A percentile compares a stretch with the other conserved stretches of the same genome.
phyloP scores from a whole-genome alignment of 2,888 invertebrate genomes.

The Lissonota sp. region DNA sequence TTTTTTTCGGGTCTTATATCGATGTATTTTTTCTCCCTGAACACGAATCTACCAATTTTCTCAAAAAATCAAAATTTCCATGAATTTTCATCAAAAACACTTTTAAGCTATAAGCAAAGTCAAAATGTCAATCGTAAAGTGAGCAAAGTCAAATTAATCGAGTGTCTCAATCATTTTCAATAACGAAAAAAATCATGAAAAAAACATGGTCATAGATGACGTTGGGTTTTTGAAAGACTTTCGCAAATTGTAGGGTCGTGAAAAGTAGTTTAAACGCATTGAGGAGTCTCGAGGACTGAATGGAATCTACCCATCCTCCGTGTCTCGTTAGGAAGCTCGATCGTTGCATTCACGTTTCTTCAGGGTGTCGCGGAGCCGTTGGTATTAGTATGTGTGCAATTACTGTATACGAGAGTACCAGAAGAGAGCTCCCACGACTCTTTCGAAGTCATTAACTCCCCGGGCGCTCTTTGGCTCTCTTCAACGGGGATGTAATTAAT shows the following conservation, averaged over 20 bases:
- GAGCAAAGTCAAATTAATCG: no score
- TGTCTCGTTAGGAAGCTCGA: background rate
- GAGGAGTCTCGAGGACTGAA: background rate
- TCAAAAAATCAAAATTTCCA: no score
- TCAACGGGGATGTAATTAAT: slow-evolving; percentile 48
- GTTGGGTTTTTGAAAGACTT: no score
- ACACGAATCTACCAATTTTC: no score
- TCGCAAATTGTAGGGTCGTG: background rate
- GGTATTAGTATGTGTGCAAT: slow-evolving; percentile 1
- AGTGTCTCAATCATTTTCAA: no score
- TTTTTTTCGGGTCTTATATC: no score
- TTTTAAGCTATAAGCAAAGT: no score
- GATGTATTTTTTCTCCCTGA: no score
- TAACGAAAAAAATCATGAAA: no score
- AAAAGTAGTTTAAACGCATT: background rate
- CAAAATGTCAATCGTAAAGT: no score
- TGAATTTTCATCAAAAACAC: no score
- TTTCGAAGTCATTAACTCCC: slow-evolving; percentile 43
- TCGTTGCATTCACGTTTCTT: slow-evolving; percentile 11
- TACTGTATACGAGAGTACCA: background rate
- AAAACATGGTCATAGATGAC: no score
- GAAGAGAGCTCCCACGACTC: slow-evolving; percentile 42
- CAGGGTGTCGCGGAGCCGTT: background rate
- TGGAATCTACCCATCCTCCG: background rate
- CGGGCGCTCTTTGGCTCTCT: slow-evolving; percentile 12